Base-by-base conservation (phyloP, 2,888 invertebrate genomes). In the Lingula anatina region DNA sequence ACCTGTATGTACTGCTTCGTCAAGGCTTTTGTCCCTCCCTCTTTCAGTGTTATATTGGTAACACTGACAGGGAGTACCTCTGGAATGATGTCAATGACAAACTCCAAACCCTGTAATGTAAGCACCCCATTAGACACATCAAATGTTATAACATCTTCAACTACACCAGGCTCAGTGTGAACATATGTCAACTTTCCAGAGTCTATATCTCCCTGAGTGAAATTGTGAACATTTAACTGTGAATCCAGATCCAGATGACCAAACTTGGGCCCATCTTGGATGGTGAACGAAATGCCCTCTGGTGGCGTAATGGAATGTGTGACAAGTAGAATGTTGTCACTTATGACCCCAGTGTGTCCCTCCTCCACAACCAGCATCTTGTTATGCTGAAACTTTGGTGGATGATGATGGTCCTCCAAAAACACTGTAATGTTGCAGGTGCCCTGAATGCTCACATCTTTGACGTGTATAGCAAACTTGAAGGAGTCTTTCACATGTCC, bases 341-440 rank as follows among this genome's bases (percentile, higher is more conserved):
- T 86, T 38, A 95, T 84, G 21, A 87, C 80, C 23, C 88, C 87
- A 67, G 88, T 88, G 0, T 90, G 89, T 0, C 89, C 88, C 71
- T 92, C 92, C 66, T 90, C 89, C 1, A 95, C 90, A 40, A 85
- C 82, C 5, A 93, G 79, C 0, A 86, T 86, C 55, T 82, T 81
- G 65, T 88, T 90, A 41, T 84, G 83, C 49, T 83, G 82, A 4
- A 92, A 54, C 83, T 82, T 55, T 36, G 94, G 79, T 0, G 91
- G 88, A 60, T 90, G 89, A 89, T 92, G 92, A 71, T 90, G 91
- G 51, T 86, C 88, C 2, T 89, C 87, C 0, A 92, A 89, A 66
- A 87, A 87, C 57, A 94, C 85, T 66, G 85, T 84, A 38, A 95
- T 83, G 5, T 84, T 80, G 50, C 91, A 85, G 49, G 83, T 82